These are phyloP conservation scores for Anguilla obscura DNA, from an alignment of 2,797 vertebrate genomes.

Conservation along the genomic window DNA sequence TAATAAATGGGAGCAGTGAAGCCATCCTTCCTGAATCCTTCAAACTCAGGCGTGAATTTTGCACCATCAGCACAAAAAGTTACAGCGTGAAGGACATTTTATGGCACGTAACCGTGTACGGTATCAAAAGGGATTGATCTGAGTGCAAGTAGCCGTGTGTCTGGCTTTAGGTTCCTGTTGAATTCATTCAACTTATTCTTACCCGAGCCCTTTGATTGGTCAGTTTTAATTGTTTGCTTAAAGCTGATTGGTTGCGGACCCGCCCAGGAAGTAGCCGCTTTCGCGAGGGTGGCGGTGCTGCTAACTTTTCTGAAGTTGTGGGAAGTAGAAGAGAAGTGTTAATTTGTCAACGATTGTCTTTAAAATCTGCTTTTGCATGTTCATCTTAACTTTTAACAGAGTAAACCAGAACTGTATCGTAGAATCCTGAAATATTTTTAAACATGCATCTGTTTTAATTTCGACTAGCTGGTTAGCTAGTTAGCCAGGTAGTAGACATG, in stretches of 20 bases:
- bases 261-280: constrained; percentile 73
- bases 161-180: neutral
- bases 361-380: neutral
- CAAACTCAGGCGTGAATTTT: constrained; percentile 44
- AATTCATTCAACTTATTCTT: neutral
- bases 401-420: neutral
- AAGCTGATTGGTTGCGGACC: constrained; percentile 53
- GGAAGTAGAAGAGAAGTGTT: constrained; percentile 12
- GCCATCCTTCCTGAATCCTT: constrained; percentile 70
- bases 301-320: constrained; percentile 32
- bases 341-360: constrained; percentile 31
- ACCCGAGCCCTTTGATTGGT: constrained; percentile 32
- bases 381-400: neutral
- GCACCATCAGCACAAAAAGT: constrained; percentile 7
- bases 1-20: constrained; percentile 54
- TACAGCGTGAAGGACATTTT: constrained; percentile 50
- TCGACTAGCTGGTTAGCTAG: constrained; percentile 28
- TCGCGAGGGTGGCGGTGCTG: constrained; percentile 30
- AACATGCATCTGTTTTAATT: constrained; percentile 40
- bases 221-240: constrained; percentile 51
- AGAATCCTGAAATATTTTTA: neutral
- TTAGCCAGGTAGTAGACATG: neutral
- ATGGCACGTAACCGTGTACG: neutral
- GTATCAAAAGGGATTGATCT: neutral
- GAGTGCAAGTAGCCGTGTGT: neutral